Conservation (phyloP, 2,113 vertebrate species). For the Hippocampus comes region DNA sequence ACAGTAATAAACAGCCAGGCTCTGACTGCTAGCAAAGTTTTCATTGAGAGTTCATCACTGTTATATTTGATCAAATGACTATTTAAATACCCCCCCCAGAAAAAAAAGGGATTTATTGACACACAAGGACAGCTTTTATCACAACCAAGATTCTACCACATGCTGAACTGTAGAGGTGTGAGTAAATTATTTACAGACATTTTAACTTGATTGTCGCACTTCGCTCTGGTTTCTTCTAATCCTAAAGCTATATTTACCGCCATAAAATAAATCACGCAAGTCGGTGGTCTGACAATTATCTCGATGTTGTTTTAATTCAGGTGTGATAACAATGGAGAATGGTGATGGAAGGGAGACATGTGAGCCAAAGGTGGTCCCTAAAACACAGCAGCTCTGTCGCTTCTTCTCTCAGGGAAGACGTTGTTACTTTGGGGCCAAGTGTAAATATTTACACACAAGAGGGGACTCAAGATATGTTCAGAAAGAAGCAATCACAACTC, state of each 20-base stretch:
- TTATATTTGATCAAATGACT: neutral
- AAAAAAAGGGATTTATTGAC: neutral
- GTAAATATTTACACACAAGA: conserved; percentile 71
- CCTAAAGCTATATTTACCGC: neutral
- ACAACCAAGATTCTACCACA: neutral
- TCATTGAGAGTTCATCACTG: neutral
- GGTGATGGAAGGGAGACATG: conserved; percentile 11
- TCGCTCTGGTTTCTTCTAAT: neutral
- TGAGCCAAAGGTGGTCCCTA: conserved; percentile 10
- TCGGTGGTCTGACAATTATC: neutral
- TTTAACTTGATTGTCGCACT: neutral
- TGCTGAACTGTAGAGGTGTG: neutral
- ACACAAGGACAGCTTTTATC: neutral
- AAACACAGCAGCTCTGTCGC: conserved; percentile 61
- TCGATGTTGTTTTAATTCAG: conserved; percentile 15
- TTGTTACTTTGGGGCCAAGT: conserved; percentile 74
- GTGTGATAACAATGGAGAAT: conserved; percentile 35
- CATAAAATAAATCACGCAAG: neutral
- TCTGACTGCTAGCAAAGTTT: neutral
- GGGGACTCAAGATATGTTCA: conserved; percentile 19
- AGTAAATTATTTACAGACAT: neutral
- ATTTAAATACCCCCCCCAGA: neutral
- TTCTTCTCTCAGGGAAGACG: conserved; percentile 73
- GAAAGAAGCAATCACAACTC: conserved; percentile 7
- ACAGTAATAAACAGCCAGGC: too few relatives aligned